Evolutionary conservation across 2,113 vertebrate genomes (phyloP).

Genomic region (Rhizomys pruinosus): DNA sequence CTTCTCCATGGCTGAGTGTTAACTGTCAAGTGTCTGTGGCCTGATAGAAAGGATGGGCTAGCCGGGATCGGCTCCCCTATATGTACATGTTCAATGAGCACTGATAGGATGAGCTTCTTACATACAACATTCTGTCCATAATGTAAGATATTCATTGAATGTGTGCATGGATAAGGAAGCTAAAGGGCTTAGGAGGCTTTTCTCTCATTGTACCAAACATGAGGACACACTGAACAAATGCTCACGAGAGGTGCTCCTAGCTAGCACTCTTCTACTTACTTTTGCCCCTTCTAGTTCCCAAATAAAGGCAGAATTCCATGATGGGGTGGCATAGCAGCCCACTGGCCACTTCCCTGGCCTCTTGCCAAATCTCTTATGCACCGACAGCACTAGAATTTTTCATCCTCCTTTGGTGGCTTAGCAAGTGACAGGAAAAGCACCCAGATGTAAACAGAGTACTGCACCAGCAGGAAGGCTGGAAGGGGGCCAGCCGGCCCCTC

Average conservation of each 20-base stretch:
- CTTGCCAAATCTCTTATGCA: background rate
- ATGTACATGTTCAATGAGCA: constrained; percentile 68
- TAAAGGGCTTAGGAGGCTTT: background rate
- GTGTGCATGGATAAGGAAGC: background rate
- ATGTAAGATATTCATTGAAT: constrained; percentile 68
- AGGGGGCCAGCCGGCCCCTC: background rate
- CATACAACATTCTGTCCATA: constrained; percentile 39
- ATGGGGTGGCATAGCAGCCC: background rate
- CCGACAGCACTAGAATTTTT: background rate
- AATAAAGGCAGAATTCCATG: constrained; percentile 70
- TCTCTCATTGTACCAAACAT: constrained; percentile 10
- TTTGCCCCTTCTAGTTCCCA: constrained; percentile 49
- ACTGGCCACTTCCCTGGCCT: constrained; percentile 33
- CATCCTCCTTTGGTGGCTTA: constrained; percentile 60
- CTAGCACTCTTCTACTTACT: background rate
- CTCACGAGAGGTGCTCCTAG: constrained; percentile 26
- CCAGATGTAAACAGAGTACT: constrained; percentile 3
- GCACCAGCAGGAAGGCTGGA: background rate
- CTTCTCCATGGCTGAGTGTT: background rate
- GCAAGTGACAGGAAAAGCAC: constrained; percentile 52
- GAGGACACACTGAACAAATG: constrained; percentile 14
- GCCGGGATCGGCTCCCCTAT: constrained; percentile 53
- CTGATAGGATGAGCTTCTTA: constrained; percentile 42
- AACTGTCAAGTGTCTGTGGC: background rate
- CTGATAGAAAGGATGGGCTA: background rate